phyloP scores from a whole-genome alignment of 2,113 vertebrate genomes.

The Carollia perspicillata region DNA sequence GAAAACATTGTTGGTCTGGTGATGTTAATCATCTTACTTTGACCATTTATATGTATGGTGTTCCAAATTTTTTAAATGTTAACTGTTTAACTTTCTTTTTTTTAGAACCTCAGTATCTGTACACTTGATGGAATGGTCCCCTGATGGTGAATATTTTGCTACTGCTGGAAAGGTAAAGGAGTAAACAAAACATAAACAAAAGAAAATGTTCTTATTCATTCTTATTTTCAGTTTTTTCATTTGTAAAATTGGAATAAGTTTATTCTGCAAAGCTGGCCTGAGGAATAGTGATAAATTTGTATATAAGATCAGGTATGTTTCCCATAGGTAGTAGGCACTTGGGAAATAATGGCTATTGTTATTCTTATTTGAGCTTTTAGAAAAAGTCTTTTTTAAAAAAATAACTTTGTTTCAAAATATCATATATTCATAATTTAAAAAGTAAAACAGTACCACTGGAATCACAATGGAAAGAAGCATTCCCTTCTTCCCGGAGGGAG shows the following conservation, averaged over 20 bases:
- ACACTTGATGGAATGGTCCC: slow-evolving; percentile 96
- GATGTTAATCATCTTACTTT: slow-evolving; percentile 37
- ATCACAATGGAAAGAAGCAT: neutral
- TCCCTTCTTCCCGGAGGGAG: neutral
- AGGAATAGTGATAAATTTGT: neutral
- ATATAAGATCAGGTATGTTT: neutral
- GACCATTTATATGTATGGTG: neutral
- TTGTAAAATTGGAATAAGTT: neutral
- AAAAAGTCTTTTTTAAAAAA: neutral
- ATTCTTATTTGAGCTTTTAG: neutral
- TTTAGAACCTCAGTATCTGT: slow-evolving; percentile 94
- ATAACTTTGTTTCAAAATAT: neutral
- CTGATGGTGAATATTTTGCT: slow-evolving; percentile 98
- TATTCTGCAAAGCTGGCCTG: neutral
- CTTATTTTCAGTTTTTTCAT: neutral
- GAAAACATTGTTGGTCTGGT: neutral
- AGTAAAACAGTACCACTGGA: neutral
- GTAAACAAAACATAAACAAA: neutral
- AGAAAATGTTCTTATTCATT: neutral
- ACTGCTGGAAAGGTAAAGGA: slow-evolving; percentile 94
- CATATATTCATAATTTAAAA: neutral
- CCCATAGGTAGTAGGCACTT: neutral
- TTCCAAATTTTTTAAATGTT: slow-evolving; percentile 9
- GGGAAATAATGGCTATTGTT: neutral
- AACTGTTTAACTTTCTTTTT: slow-evolving; percentile 10